These are phyloP conservation scores for Moxostoma hubbsi DNA, from an alignment of 2,797 vertebrate species.

Conservation along the genomic window DNA sequence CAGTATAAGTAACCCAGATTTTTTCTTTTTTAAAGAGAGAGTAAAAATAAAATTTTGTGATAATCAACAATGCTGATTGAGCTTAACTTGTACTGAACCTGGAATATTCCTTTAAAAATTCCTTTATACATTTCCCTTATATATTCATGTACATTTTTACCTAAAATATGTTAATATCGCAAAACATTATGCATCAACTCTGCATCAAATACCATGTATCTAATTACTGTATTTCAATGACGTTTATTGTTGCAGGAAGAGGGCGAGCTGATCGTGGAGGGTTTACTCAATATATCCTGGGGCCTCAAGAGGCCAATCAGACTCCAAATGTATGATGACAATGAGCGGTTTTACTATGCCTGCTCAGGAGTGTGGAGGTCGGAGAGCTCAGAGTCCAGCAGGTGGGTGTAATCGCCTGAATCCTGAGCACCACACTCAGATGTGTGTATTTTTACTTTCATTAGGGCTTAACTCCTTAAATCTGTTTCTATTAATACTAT, in stretches of 20 bases:
- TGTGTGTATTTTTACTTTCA: neutral
- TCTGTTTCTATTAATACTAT: constrained; percentile 14
- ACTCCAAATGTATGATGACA: constrained; percentile 89
- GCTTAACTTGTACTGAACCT: too few species aligned
- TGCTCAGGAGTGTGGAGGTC: constrained; percentile 53
- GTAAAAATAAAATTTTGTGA: too few species aligned
- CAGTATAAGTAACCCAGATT: too few species aligned
- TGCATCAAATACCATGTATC: neutral
- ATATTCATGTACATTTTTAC: too few species aligned
- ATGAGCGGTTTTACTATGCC: constrained; percentile 76
- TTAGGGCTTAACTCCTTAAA: constrained; percentile 15
- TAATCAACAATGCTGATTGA: too few species aligned
- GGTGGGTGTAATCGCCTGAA: constrained; percentile 62
- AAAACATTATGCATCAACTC: too few species aligned
- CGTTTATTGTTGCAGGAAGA: constrained; percentile 73
- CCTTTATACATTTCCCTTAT: too few species aligned
- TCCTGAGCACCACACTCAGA: constrained; percentile 13
- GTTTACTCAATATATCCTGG: constrained; percentile 89
- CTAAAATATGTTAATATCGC: too few species aligned
- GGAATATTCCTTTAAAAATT: too few species aligned
- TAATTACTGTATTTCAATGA: neutral
- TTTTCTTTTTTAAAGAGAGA: too few species aligned
- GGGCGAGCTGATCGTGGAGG: constrained; percentile 82
- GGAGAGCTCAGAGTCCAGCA: constrained; percentile 40
- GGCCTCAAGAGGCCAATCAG: constrained; percentile 86